Conservation (phyloP, 2,888 invertebrate genomes). For the Chrysolina americana region DNA sequence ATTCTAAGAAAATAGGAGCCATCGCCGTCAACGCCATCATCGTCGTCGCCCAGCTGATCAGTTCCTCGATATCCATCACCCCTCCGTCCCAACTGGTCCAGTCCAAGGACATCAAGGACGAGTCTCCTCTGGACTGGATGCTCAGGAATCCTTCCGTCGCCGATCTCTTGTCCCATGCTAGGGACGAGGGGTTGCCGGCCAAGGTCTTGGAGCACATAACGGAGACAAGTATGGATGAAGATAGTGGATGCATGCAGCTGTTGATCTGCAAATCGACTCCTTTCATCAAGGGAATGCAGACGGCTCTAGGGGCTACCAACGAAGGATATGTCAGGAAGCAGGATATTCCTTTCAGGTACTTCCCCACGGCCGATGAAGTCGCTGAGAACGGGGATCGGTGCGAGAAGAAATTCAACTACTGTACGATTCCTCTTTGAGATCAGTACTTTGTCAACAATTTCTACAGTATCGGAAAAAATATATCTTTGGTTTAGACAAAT, state of each 20-base stretch:
- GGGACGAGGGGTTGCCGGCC: constrained; percentile 76
- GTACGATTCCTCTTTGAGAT: constrained; percentile 10
- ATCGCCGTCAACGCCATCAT: constrained; percentile 87
- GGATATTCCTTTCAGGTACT: constrained; percentile 74
- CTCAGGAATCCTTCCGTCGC: constrained; percentile 75
- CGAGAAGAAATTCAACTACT: constrained; percentile 71
- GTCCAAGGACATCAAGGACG: constrained; percentile 58
- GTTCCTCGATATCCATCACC: constrained; percentile 71
- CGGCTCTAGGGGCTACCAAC: constrained; percentile 71
- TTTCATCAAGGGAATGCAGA: constrained; percentile 84
- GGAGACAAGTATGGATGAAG: constrained; percentile 72
- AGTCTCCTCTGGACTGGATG: constrained; percentile 76
- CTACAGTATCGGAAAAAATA: too few species aligned
- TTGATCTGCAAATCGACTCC: constrained; percentile 85
- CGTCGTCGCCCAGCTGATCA: constrained; percentile 86
- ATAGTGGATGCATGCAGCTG: constrained; percentile 80
- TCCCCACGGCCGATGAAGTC: constrained; percentile 76
- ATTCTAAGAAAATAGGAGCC: constrained; percentile 83
- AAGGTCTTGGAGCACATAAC: constrained; percentile 75
- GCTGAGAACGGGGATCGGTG: constrained; percentile 75
- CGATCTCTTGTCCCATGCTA: constrained; percentile 74
- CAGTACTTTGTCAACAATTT: too few species aligned
- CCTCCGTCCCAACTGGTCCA: constrained; percentile 64
- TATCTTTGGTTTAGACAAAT: too few species aligned
- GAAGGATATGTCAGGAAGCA: constrained; percentile 58